Evolutionary conservation across 2,797 vertebrate genomes (phyloP).

Genomic region (Prunella strophiata): DNA sequence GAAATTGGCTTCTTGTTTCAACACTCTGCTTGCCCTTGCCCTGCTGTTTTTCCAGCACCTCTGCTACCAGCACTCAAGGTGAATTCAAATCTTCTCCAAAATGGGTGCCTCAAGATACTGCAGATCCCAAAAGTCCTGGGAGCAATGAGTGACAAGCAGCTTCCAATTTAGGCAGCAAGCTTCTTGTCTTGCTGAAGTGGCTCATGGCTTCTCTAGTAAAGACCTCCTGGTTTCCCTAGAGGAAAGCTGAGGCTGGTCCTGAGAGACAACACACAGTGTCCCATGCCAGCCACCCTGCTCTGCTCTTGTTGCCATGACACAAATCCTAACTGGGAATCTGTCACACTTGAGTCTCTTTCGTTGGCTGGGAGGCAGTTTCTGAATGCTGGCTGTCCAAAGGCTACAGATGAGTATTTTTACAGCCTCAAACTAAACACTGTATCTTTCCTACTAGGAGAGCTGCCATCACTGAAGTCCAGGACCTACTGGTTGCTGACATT

Average conservation of each 20-base stretch:
- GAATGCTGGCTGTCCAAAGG: background rate
- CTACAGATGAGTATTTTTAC: conserved; percentile 11
- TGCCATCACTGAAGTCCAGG: conserved; percentile 20
- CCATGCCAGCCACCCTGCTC: accelerated
- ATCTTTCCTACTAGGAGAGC: conserved; percentile 2
- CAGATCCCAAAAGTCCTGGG: background rate
- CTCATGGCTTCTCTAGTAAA: accelerated
- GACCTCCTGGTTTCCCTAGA: background rate
- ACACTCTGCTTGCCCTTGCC: background rate
- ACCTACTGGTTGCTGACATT: conserved; percentile 43
- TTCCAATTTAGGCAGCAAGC: background rate
- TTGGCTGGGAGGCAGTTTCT: background rate
- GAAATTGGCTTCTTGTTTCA: background rate
- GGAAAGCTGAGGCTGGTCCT: background rate
- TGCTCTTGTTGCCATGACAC: background rate
- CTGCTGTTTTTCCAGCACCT: accelerated
- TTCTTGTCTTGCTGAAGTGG: background rate
- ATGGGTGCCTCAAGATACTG: background rate
- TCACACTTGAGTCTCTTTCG: background rate
- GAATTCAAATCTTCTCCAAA: background rate
- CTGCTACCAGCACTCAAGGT: accelerated
- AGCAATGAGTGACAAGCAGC: background rate
- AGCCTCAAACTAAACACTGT: conserved; percentile 35
- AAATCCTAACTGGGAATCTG: background rate
- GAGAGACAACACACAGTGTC: accelerated